Conservation (phyloP, 2,113 vertebrate genomes). For the Oenanthe oenanthe region DNA sequence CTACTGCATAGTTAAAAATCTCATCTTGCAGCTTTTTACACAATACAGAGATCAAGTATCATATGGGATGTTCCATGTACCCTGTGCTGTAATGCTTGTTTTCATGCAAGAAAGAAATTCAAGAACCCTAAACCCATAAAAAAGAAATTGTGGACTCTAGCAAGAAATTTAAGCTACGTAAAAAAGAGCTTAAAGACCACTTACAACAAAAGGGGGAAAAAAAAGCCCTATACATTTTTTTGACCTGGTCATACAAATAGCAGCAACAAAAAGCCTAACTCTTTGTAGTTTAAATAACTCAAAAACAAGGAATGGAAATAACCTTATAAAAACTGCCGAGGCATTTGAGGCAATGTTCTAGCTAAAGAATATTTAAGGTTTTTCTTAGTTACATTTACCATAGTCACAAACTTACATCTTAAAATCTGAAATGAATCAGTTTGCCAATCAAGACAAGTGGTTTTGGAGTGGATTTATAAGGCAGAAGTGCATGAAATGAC, state of each 20-base stretch:
- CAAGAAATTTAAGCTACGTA: neutral
- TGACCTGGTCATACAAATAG: neutral
- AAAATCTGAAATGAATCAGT: neutral
- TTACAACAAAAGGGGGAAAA: neutral
- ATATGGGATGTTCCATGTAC: rapidly evolving
- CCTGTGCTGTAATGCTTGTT: neutral
- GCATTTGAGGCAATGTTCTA: neutral
- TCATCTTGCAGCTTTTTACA: neutral
- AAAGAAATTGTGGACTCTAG: neutral
- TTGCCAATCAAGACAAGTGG: neutral
- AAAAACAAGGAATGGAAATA: neutral
- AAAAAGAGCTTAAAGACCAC: neutral
- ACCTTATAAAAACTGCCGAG: neutral
- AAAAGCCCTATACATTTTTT: neutral
- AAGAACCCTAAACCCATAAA: neutral
- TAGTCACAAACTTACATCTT: neutral
- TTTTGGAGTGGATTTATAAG: neutral
- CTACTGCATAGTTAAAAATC: neutral
- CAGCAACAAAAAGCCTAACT: neutral
- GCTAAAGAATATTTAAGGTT: neutral
- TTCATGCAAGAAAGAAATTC: neutral
- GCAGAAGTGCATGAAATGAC: neutral
- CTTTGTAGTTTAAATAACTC: neutral
- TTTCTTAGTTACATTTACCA: neutral
- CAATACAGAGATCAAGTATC: neutral